Conservation (phyloP, 2,113 vertebrate species). For the Caloenas nicobarica region DNA sequence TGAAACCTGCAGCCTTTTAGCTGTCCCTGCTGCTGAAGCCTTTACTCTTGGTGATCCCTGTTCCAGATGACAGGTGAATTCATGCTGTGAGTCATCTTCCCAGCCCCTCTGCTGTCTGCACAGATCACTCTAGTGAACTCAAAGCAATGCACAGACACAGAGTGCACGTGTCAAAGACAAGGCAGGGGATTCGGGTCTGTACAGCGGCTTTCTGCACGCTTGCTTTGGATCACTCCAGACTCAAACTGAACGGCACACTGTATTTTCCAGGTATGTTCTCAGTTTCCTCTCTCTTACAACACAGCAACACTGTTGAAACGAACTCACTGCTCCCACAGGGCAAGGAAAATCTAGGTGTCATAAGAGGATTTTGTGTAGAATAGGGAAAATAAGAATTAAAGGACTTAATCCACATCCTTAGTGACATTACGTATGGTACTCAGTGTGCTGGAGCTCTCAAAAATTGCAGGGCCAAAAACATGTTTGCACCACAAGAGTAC, state of each 20-base stretch:
- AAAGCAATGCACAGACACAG: neutral
- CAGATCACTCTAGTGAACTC: neutral
- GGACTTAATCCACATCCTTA: neutral
- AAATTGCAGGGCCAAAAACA: neutral
- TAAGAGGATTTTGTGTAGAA: neutral
- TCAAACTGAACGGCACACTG: neutral
- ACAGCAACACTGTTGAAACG: neutral
- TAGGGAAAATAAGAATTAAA: neutral
- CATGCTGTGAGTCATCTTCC: neutral
- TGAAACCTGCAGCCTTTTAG: neutral
- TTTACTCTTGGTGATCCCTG: neutral
- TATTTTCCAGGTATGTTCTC: neutral
- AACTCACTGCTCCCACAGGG: neutral
- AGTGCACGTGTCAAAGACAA: neutral
- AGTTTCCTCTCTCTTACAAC: neutral
- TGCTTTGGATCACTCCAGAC: neutral
- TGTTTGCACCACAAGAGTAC: fast-evolving
- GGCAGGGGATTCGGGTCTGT: neutral
- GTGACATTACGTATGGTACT: neutral
- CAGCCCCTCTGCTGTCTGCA: neutral
- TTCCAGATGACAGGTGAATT: neutral
- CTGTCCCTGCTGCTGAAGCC: neutral
- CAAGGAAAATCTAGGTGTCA: neutral
- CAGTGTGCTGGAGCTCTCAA: neutral
- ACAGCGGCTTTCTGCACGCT: neutral